Evolutionary conservation across 2,888 invertebrate genomes (phyloP), one percentile per base, ranked within the genome.

Genomic region (Dione vanillae): DNA sequence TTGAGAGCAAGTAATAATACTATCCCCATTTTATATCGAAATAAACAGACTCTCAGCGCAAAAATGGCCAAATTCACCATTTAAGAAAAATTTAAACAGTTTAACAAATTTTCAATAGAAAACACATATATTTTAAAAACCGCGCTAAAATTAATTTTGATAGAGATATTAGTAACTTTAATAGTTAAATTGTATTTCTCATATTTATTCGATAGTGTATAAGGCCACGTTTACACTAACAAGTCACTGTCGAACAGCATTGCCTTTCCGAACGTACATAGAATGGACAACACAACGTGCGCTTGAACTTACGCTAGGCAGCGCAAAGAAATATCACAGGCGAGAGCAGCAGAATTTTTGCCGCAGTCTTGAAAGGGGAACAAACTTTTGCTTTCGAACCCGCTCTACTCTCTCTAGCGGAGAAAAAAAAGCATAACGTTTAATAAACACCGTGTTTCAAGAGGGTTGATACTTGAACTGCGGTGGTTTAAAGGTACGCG

Each of bases 321-420:
- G 95, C 95, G 94, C 95, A 96, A 92, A 96, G 95, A 95, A 96
- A 96, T 94, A 95, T 95, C 94, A 96, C 95, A 90, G 95, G 95
- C 94, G 95, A 95, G 94, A 96, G 94, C 92, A 96, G 94, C 91
- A 96, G 94, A 92, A 95, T 94, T 95, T 95, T 95, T 94, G 95
- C 94, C 91, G 95, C 95, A 94, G 95, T 95, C 95, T 95, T 96
- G 95, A 95, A 95, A 94, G 95, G 95, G 92, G 95, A 95, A 94
- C 95, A 95, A 89, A 93, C 94, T 94, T 95, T 95, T 91, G 94
- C 94, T 94, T 95, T 95, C 94, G 92, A 87, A 86, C 93, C 91
- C 89, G 92, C 88, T 89, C 92, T 94, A 93, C 91, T 92, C 56
- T 56, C 56, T 92, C 93, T 94, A 88, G 88, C 89, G 89, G 89